A percentile compares a stretch with the other conserved stretches of the same genome.
Conservation (phyloP, 2,888 invertebrate genomes). For the Halictus quadricinctus region DNA sequence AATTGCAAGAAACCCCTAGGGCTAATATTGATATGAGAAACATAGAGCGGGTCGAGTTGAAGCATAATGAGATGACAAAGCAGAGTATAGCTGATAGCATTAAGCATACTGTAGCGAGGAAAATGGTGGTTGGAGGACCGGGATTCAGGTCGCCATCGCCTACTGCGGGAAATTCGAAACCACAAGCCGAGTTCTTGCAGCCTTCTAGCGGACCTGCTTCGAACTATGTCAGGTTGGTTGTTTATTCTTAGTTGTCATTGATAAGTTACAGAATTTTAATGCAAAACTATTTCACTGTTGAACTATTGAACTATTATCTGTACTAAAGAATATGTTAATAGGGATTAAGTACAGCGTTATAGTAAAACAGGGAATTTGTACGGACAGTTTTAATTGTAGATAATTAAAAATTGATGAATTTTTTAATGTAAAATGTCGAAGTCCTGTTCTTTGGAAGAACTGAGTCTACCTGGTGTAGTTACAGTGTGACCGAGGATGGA, state of each 20-base stretch:
- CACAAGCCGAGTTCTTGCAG: slow-evolving; percentile 82
- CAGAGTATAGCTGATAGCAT: slow-evolving; percentile 84
- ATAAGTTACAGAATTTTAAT: background rate
- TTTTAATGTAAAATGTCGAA: background rate
- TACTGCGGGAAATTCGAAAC: slow-evolving; percentile 83
- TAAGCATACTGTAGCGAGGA: slow-evolving; percentile 84
- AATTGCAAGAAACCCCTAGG: slow-evolving; percentile 66
- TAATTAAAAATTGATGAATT: background rate
- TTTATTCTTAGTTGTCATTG: background rate
- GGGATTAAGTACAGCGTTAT: background rate
- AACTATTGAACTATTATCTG: background rate
- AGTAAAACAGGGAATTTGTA: background rate
- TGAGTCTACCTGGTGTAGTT: slow-evolving; percentile 67
- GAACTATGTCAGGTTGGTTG: slow-evolving; percentile 79
- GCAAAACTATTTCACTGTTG: background rate
- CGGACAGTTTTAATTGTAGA: background rate
- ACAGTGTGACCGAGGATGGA: slow-evolving; percentile 87
- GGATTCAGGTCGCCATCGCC: slow-evolving; percentile 85
- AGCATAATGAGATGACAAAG: slow-evolving; percentile 84
- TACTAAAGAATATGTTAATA: background rate
- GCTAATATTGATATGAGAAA: slow-evolving; percentile 66
- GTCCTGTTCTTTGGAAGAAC: slow-evolving; percentile 51
- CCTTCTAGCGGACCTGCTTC: slow-evolving; percentile 81
- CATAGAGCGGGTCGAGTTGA: slow-evolving; percentile 74
- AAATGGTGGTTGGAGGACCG: slow-evolving; percentile 87